Conservation (phyloP, 2,113 vertebrate genomes). For the Petaurus breviceps region DNA sequence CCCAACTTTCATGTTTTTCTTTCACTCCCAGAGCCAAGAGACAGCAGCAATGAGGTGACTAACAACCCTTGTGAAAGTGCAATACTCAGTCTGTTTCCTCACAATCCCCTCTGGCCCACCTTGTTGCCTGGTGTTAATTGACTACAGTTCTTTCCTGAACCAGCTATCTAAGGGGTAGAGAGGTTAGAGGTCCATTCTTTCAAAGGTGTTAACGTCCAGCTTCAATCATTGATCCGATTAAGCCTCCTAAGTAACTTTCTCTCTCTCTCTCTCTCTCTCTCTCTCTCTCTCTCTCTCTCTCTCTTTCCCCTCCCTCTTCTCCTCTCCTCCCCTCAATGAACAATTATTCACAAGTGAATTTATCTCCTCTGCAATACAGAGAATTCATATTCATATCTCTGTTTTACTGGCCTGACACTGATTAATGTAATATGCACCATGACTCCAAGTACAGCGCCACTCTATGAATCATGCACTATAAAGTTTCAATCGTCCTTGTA, state of each 20-base stretch:
- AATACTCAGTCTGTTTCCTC: not conserved
- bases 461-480: slow-evolving; percentile 85
- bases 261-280: not conserved
- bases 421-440: slow-evolving; percentile 82
- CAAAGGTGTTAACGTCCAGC: not conserved
- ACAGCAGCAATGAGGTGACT: not conserved
- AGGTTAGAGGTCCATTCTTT: not conserved
- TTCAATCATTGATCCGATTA: accelerated
- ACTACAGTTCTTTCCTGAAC: not conserved
- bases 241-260: slow-evolving; percentile 31
- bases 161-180: not conserved
- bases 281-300: not conserved
- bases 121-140: not conserved
- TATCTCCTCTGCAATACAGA: slow-evolving; percentile 83
- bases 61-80: not conserved
- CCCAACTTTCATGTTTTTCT: not conserved
- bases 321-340: slow-evolving; percentile 43
- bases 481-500: slow-evolving; percentile 86
- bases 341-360: slow-evolving; percentile 82
- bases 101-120: not conserved
- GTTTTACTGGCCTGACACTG: slow-evolving; percentile 86
- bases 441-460: slow-evolving; percentile 77
- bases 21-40: not conserved
- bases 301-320: slow-evolving; percentile 50
- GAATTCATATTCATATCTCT: slow-evolving; percentile 85